Base-by-base conservation (phyloP, 2,888 invertebrate genomes). In the Carabus problematicus region DNA sequence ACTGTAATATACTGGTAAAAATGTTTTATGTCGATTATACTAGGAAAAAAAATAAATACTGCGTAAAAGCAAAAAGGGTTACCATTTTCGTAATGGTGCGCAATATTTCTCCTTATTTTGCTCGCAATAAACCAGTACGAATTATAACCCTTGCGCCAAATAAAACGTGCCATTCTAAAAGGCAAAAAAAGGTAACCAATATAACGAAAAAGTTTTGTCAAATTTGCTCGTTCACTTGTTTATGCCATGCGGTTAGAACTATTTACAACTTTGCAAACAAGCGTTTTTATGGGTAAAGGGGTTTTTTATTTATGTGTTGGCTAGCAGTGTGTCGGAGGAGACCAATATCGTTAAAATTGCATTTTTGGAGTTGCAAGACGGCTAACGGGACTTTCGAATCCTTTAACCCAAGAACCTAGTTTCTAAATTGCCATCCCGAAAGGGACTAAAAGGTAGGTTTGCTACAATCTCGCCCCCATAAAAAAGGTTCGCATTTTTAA, bases 401-500 rank as follows among this genome's bases (percentile, higher is more conserved):
- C 14, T 40, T 52, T 52, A 54, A 41, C 54, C 64, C 54, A 54
- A 18, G 52, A 16, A 9, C 52, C 16, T 43, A 11, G 18, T 18
- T 62, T 8, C 7, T 43, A 64, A 64, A 61, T 61, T 49, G 61
- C 61, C 61, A 40, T 45, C 43, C 19, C 43, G 60, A 61, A 60
- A 60, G 60, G 49, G n/a, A 29, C 61, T 39, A 29, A 56, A 39
- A 61, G 47, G 61, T 61, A 45, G 64, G 56, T 43, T 64, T 64
- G 45, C 61, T 49, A 61, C 47, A 49, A 43, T 49, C 12, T 41
- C 64, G 45, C 64, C 64, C 64, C 64, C 64, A 64, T 64, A 64
- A 64, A 64, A 64, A 64, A 45, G 64, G 64, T 64, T 64, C 64
- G 64, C 64, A 64, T 64, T 64, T 52, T 56, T 64, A 64, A 64